A percentile compares a stretch with the other conserved stretches of the same genome.
phyloP scores from a whole-genome alignment of 2,888 invertebrate species.

The Drosophila yooni region DNA sequence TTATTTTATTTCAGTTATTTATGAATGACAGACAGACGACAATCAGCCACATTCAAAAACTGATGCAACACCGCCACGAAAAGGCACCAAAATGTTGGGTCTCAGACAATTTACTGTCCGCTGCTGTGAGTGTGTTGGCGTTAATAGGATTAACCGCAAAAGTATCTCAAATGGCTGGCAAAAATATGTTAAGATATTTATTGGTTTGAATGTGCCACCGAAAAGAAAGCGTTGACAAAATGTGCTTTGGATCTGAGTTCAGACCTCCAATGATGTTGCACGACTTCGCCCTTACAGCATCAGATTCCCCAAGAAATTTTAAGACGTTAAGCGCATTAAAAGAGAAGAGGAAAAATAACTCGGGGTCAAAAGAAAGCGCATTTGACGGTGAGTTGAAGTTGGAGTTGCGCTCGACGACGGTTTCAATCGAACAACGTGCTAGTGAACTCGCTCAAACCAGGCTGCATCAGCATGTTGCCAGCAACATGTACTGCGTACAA shows the following conservation, averaged over 20 bases:
- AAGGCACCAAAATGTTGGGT: conserved; percentile 3
- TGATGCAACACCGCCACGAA: background rate
- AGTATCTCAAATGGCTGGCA: conserved; percentile 52
- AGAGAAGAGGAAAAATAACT: conserved; percentile 7
- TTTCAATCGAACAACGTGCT: background rate
- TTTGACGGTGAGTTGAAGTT: conserved; percentile 28
- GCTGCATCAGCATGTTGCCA: conserved; percentile 36
- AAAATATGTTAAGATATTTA: conserved; percentile 61
- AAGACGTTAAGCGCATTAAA: conserved; percentile 71
- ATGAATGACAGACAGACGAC: background rate
- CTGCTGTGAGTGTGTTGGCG: conserved; percentile 43
- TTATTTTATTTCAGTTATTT: background rate
- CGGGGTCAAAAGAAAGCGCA: conserved; percentile 36
- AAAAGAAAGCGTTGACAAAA: conserved; percentile 66
- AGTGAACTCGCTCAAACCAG: conserved; percentile 34
- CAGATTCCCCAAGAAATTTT: conserved; percentile 22
- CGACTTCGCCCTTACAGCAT: conserved; percentile 5
- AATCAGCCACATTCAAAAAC: background rate
- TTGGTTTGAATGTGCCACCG: conserved; percentile 52
- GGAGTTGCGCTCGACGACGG: conserved; percentile 13
- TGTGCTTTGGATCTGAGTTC: conserved; percentile 19
- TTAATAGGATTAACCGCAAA: conserved; percentile 61
- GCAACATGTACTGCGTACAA: conserved; percentile 33
- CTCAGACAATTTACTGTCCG: conserved; percentile 2
- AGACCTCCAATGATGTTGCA: conserved; percentile 49